Evolutionary conservation across 2,797 vertebrate species (phyloP).

Genomic region (Scomberomorus guttatus): DNA sequence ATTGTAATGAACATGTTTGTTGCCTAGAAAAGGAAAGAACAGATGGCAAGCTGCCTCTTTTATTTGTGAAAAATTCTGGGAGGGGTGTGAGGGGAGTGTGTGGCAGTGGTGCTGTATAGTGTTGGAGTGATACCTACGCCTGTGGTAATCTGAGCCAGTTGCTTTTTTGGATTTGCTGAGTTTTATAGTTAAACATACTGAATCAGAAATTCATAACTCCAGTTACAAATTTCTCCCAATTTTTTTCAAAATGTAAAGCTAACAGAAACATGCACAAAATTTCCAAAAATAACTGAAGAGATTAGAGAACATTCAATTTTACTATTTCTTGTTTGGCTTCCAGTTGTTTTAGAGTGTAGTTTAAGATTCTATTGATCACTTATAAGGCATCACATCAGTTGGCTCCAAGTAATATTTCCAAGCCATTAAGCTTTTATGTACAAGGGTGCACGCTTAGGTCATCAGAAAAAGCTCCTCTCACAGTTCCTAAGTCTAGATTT

Average conservation of each 20-base stretch:
- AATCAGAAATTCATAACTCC: neutral
- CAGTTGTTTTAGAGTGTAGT: neutral
- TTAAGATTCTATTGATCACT: neutral
- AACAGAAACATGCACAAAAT: neutral
- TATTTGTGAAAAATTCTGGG: constrained; percentile 39
- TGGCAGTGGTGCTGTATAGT: constrained; percentile 28
- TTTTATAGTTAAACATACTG: neutral
- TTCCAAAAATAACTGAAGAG: neutral
- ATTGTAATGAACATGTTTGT: constrained; percentile 30
- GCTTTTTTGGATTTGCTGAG: constrained; percentile 10
- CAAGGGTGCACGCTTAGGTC: neutral
- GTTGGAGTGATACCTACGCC: constrained; percentile 9
- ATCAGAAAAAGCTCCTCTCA: neutral
- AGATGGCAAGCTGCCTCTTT: constrained; percentile 53
- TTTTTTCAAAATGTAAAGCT: neutral
- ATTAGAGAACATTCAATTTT: neutral
- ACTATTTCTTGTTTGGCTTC: neutral
- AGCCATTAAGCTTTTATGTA: neutral
- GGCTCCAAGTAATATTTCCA: neutral
- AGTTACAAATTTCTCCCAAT: constrained; percentile 7
- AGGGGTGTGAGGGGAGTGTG: constrained; percentile 34
- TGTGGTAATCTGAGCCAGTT: constrained; percentile 26
- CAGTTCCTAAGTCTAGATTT: neutral
- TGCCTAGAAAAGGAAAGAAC: constrained; percentile 33
- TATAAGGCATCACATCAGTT: neutral